phyloP scores from a whole-genome alignment of 2,797 vertebrate species.

The Jordanella pulchra region DNA sequence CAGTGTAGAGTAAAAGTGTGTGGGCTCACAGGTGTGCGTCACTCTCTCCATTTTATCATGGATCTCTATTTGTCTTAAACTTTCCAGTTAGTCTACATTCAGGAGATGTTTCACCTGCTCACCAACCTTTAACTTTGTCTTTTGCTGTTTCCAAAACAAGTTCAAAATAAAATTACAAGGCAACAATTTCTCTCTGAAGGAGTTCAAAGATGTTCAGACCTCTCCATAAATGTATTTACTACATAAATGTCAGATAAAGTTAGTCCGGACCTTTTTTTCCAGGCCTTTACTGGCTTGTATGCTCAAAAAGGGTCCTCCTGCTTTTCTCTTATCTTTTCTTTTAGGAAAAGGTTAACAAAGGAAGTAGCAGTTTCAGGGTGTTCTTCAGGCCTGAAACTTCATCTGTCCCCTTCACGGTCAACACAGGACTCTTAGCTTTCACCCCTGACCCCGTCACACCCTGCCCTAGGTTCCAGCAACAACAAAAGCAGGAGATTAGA shows the following conservation, averaged over 20 bases:
- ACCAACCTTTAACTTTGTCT: not conserved
- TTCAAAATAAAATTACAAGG: not conserved
- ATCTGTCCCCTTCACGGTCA: constrained; percentile 66
- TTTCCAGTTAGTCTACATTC: constrained; percentile 74
- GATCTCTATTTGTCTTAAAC: constrained; percentile 21
- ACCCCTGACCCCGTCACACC: constrained; percentile 80
- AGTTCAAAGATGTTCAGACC: constrained; percentile 7
- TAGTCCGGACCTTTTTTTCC: constrained; percentile 54
- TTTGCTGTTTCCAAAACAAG: constrained; percentile 26
- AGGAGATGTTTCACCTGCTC: constrained; percentile 53
- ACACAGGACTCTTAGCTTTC: constrained; percentile 77
- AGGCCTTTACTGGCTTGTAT: constrained; percentile 70
- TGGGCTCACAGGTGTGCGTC: constrained; percentile 34
- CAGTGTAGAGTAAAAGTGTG: constrained; percentile 23
- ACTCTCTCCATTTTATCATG: constrained; percentile 23
- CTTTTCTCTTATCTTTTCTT: constrained; percentile 63
- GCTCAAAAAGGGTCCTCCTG: constrained; percentile 53
- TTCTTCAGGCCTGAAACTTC: constrained; percentile 66
- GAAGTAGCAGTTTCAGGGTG: constrained; percentile 56
- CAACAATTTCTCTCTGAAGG: constrained; percentile 11
- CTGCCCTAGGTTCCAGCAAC: constrained; percentile 71
- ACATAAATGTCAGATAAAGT: constrained; percentile 19
- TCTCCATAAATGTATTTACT: constrained; percentile 14
- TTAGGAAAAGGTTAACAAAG: constrained; percentile 29
- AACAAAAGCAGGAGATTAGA: constrained; percentile 77